phyloP scores from a whole-genome alignment of 1,140 invertebrate species.

The Antheraea pernyi region DNA sequence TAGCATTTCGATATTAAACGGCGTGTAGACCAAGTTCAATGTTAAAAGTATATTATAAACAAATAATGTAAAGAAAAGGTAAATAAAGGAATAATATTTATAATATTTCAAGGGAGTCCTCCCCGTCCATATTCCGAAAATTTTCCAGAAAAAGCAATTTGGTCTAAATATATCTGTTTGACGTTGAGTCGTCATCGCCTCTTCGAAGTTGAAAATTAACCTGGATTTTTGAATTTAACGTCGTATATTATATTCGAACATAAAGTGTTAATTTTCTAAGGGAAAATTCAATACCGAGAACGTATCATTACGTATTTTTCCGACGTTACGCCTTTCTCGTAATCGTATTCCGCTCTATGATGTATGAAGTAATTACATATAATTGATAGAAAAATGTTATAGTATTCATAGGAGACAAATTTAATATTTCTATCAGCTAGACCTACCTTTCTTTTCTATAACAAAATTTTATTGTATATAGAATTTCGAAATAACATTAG shows the following conservation, averaged over 20 bases:
- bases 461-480: no score
- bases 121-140: conserved; percentile 53
- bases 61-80: conserved; percentile 39
- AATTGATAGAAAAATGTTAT: not conserved
- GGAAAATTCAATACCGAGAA: not conserved
- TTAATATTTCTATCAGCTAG: conserved; percentile 1
- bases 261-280: conserved; percentile 17
- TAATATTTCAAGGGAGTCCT: conserved; percentile 30
- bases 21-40: conserved; percentile 48
- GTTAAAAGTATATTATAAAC: conserved; percentile 45
- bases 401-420: not conserved
- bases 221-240: not conserved
- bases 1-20: conserved; percentile 46
- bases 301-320: conserved; percentile 26
- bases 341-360: conserved; percentile 19
- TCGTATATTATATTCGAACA: not conserved
- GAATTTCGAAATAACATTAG: no score
- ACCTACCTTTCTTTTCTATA: no score
- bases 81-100: conserved; percentile 47
- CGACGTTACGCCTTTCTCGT: conserved; percentile 17
- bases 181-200: not conserved
- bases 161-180: conserved; percentile 39
- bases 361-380: conserved; percentile 25
- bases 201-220: not conserved
- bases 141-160: conserved; percentile 40